Percentiles rank a stretch among this genome's conserved stretches.
These are phyloP conservation scores for Drosophila setifemur DNA, from an alignment of 1,140 invertebrate species.

Conservation along the genomic window DNA sequence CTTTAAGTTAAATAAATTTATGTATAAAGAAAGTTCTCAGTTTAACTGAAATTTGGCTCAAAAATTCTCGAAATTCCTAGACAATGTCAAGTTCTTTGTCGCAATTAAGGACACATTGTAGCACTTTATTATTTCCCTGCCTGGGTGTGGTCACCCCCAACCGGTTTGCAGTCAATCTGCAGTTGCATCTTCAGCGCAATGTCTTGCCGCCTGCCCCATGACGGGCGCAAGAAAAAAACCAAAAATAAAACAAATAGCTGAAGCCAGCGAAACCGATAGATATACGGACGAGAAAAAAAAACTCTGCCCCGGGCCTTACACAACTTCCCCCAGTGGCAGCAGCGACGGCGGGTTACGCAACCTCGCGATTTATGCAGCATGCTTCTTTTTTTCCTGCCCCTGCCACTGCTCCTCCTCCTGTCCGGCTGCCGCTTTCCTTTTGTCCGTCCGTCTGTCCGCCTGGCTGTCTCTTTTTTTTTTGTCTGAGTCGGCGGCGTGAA, in stretches of 20 bases:
- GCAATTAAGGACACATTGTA: no score
- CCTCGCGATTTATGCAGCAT: slow-evolving; percentile 74
- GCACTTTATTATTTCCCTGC: neutral
- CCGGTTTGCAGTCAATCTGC: slow-evolving; percentile 25
- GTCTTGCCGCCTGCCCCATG: slow-evolving; percentile 40
- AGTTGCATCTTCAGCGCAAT: slow-evolving; percentile 35
- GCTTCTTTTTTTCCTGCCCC: slow-evolving; percentile 39
- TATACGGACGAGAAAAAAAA: slow-evolving; percentile 3
- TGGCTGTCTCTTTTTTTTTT: no score
- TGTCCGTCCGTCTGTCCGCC: slow-evolving; percentile 13
- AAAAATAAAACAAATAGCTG: slow-evolving; percentile 30
- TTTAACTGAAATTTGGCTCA: no score
- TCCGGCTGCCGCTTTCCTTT: slow-evolving; percentile 49
- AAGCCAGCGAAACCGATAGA: slow-evolving; percentile 11
- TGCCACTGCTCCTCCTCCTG: slow-evolving; percentile 28
- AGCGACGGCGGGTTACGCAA: slow-evolving; percentile 53
- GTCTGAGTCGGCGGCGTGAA: slow-evolving; percentile 59
- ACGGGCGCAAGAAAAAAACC: slow-evolving; percentile 30
- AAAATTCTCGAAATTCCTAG: no score
- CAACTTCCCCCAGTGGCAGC: slow-evolving; percentile 56
- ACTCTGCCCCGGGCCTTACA: slow-evolving; percentile 58
- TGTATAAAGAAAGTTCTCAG: no score
- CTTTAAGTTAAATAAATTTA: no score
- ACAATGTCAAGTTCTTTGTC: no score
- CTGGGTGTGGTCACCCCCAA: slow-evolving; percentile 26